phyloP scores from a whole-genome alignment of 2,797 vertebrate species.

The Micropoecilia bifurca region DNA sequence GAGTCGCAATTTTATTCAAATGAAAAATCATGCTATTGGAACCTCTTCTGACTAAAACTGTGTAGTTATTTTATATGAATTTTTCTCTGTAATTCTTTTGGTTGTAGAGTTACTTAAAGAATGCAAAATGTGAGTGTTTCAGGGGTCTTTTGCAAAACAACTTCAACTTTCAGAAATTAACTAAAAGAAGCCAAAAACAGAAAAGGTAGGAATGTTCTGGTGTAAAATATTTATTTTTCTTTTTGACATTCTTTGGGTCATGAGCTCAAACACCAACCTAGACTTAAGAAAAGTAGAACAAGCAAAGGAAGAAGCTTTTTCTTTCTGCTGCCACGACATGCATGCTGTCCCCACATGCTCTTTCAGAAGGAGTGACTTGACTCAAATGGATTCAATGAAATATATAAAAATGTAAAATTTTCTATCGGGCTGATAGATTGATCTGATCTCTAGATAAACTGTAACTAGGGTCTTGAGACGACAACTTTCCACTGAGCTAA shows the following conservation, averaged over 20 bases:
- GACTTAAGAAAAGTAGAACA: neutral
- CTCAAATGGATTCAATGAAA: neutral
- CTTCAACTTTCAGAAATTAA: neutral
- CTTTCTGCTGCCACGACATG: neutral
- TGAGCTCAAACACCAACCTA: neutral
- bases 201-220: neutral
- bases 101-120: neutral
- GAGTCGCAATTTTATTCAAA: neutral
- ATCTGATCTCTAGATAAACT: neutral
- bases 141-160: neutral
- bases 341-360: neutral
- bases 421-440: neutral
- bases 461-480: neutral
- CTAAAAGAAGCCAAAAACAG: neutral
- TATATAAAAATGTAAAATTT: neutral
- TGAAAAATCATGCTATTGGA: neutral
- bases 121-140: neutral
- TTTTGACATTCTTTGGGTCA: neutral
- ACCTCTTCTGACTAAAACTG: neutral
- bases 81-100: neutral
- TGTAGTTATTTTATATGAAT: no score
- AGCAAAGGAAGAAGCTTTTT: neutral
- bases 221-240: neutral
- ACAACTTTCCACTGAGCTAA: neutral
- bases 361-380: neutral